phyloP scores from a whole-genome alignment of 2,113 vertebrate species.

The Narcine bancroftii region DNA sequence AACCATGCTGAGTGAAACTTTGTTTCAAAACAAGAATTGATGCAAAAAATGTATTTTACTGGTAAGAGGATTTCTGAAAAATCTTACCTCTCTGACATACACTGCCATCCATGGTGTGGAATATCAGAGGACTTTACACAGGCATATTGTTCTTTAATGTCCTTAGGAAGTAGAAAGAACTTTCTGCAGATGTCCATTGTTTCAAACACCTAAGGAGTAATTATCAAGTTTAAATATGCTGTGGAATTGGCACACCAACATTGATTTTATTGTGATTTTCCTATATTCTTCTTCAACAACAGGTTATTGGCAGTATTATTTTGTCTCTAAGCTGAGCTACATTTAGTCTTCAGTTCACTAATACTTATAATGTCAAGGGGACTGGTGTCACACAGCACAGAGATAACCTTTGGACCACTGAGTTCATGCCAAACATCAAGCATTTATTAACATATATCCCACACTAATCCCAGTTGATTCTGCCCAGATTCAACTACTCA shows the following conservation, averaged over 20 bases:
- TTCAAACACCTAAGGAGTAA: constrained; percentile 46
- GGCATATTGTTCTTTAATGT: constrained; percentile 48
- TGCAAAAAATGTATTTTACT: not conserved
- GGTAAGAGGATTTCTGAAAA: no score
- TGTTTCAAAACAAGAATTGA: not conserved
- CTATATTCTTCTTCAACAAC: not conserved
- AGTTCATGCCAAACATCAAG: no score
- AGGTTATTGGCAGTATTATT: not conserved
- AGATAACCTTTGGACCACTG: no score
- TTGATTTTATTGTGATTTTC: not conserved
- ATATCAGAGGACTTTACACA: constrained; percentile 40
- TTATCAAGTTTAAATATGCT: not conserved
- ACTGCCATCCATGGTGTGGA: constrained; percentile 54
- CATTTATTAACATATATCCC: no score
- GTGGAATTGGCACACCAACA: not conserved
- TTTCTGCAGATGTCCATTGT: constrained; percentile 47
- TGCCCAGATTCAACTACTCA: no score
- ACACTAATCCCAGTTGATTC: no score
- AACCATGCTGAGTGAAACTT: not conserved
- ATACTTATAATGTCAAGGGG: not conserved
- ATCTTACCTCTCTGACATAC: constrained; percentile 51
- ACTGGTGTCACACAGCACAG: no score
- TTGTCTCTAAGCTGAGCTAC: not conserved
- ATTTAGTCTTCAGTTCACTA: not conserved
- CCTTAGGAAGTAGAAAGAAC: constrained; percentile 56